Base-by-base conservation (phyloP, 2,888 invertebrate species). In the Rhaphigaster nebulosa region DNA sequence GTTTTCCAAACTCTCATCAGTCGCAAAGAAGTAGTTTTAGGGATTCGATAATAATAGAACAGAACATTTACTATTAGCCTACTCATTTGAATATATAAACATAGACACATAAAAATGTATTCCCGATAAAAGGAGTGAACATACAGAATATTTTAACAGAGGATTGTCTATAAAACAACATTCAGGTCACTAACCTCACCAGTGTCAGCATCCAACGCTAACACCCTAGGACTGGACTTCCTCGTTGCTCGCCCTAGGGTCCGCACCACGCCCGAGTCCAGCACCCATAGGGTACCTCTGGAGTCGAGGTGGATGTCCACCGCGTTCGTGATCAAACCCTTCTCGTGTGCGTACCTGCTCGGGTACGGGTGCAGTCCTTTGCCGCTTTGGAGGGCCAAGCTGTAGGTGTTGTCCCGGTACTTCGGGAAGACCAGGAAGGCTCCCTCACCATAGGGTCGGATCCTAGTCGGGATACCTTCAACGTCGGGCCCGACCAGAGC, bases 281-380 rank as follows among this genome's bases (percentile, higher is more conserved):
- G 93, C 12, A 94, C 95, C 96, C 96, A 96, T 1, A 96, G 93
- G 41, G 95, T 94, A 90, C 95, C 95, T 93, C 94, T 94, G 90
- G 94, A 94, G 94, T 96, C 96, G 92, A 96, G 93, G 93, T 95
- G 95, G 93, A 96, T 94, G 94, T 96, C 96, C 0, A 97, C 95
- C 3, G 96, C 96, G 90, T 96, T 96, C 93, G 97, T 97, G 52
- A 97, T 94, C 0, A 95, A 95, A 90, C 95, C 95, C 92, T 95
- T 95, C 92, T 96, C 95, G 93, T 97, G 97, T 90, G 95, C 94
- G 6, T 95, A 94, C 94, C 96, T 95, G 92, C 95, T 95, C 65
- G 95, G 97, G 94, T 94, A 97, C 0, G 97, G 96, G 91, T 94
- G 93, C 18, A 96, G 80, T 29, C 89, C 91, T 20, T 90, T 90